These are phyloP conservation scores for Ammospiza maritima DNA, from an alignment of 2,797 vertebrate species.

Conservation along the genomic window DNA sequence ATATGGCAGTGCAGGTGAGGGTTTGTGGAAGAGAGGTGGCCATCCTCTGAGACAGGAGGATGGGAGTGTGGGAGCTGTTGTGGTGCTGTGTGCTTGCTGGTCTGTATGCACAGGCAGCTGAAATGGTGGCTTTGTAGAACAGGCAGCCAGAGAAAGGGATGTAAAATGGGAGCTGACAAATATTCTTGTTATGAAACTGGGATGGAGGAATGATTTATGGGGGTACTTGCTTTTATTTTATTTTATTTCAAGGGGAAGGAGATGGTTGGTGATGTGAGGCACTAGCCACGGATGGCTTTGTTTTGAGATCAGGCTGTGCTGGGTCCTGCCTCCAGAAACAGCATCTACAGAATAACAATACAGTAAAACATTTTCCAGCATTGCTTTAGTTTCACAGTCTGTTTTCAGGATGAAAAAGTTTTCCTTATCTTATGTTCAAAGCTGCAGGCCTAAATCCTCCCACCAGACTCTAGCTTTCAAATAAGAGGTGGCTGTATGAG, in stretches of 20 bases:
- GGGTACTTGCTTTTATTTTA: neutral
- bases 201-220: constrained; percentile 37
- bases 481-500: neutral
- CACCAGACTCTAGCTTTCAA: neutral
- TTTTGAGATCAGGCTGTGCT: neutral
- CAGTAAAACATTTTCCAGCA: neutral
- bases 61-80: neutral
- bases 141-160: neutral
- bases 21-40: neutral
- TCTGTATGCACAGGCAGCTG: neutral
- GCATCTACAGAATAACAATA: constrained; percentile 14
- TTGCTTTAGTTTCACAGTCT: neutral
- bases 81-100: neutral
- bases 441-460: neutral
- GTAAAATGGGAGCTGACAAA: constrained; percentile 45
- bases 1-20: rapidly evolving
- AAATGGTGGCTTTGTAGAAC: constrained; percentile 56
- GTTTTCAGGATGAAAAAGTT: neutral
- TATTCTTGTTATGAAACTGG: neutral
- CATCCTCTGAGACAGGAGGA: neutral
- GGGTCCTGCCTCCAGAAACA: neutral
- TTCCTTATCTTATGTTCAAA: neutral
- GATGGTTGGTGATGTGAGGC: neutral
- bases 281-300: neutral
- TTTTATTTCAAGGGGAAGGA: constrained; percentile 5